Evolutionary conservation across 1,140 invertebrate species (phyloP).

Genomic region (Whitmania pigra): DNA sequence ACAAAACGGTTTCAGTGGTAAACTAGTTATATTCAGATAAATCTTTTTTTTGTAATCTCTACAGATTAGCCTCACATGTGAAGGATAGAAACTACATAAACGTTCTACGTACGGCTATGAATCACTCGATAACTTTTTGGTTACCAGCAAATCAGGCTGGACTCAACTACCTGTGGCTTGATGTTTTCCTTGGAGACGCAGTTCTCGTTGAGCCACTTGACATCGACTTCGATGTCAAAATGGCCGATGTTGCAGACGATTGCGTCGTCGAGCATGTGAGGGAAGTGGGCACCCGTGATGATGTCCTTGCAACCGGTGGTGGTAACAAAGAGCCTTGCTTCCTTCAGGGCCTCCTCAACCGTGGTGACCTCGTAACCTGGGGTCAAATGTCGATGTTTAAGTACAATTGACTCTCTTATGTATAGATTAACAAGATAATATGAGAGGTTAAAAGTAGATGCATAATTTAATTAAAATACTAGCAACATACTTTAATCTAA

Average conservation of each 20-base stretch:
- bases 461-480: not conserved
- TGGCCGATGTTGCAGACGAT: slow-evolving; percentile 99
- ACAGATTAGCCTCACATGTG: too few species aligned
- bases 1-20: too few species aligned
- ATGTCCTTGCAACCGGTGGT: slow-evolving; percentile 94
- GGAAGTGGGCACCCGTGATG: slow-evolving; percentile 71
- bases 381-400: not conserved
- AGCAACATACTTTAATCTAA: not conserved
- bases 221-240: slow-evolving; percentile 95
- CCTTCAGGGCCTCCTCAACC: slow-evolving; percentile 80
- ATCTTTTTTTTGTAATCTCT: too few species aligned
- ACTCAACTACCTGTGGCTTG: slow-evolving; percentile 68
- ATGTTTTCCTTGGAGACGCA: slow-evolving; percentile 76
- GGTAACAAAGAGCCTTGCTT: slow-evolving; percentile 92
- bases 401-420: too few species aligned
- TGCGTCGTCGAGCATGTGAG: slow-evolving; percentile 84
- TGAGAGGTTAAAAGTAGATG: not conserved
- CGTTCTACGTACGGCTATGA: too few species aligned
- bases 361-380: slow-evolving; percentile 69
- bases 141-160: too few species aligned
- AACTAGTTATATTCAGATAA: too few species aligned
- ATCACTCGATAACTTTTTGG: too few species aligned
- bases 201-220: slow-evolving; percentile 90
- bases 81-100: too few species aligned
- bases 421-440: not conserved